Base-by-base conservation (phyloP, 2,797 vertebrate genomes). In the Microctenopoma steveboyesi region DNA sequence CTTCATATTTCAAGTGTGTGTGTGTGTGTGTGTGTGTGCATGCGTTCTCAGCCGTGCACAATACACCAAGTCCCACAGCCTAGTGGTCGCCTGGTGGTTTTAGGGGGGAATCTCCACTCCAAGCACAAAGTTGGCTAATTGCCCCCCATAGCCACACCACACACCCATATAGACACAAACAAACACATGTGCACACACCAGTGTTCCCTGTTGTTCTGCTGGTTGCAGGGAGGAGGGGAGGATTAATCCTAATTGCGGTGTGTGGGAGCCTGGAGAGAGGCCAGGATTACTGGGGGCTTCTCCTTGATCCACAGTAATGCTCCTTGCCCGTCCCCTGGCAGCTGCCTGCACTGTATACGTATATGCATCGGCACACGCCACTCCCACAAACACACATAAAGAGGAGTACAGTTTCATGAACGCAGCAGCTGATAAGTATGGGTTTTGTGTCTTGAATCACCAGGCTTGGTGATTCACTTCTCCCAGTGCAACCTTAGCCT, bases 231-330 rank as follows among this genome's bases (percentile, higher is more conserved):
- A 88, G 87, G 83, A 88, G 84, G 72, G 64, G 73, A 78, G 84
- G 90, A 87, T 92, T 91, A 88, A 86, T 91, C 72, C 70, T 93
- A 91, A 92, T 92, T 91, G 89, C 81, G 74, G 89, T 82, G 88
- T 90, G 88, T 83, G 82, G 91, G 87, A 92, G 85, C 79, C 82
- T 86, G 90, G 83, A 93, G 82, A 89, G 88, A 86, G 86, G 88
- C 86, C 88, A 72, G 91, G 91, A 93, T 93, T 93, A 92, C 78
- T 83, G 69, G 88, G 88, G 86, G 87, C 86, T 93, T 92, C 88
- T 87, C 79, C 81, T 82, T 91, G 88, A 92, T 91, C 89, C 89
- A 28, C 75, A 83, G 62, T 92, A 93, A 92, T 91, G 85, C 85
- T 88, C 65, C 68, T 69, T 71, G 89, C 84, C 81, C 80, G 68